Evolutionary conservation across 2,797 vertebrate species (phyloP).

Genomic region (Cyprinella venusta): DNA sequence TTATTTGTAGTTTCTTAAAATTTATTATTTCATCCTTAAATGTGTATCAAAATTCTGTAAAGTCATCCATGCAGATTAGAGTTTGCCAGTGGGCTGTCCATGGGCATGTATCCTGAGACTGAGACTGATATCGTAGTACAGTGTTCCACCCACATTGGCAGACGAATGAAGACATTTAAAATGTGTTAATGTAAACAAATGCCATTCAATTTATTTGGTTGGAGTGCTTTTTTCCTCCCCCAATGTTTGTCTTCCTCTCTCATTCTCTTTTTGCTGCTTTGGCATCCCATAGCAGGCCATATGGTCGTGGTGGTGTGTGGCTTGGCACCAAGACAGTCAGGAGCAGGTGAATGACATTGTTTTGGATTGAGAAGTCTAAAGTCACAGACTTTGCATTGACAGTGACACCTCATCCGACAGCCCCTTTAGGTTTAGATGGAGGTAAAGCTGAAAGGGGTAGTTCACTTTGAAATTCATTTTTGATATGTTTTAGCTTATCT

Average conservation of each 20-base stretch:
- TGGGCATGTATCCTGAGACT: neutral
- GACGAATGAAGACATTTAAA: neutral
- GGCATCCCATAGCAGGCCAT: slow-evolving; percentile 23
- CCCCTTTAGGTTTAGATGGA: neutral
- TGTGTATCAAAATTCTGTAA: neutral
- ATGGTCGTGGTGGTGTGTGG: slow-evolving; percentile 13
- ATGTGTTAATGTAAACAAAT: neutral
- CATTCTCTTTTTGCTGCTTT: slow-evolving; percentile 3
- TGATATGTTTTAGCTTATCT: too few relatives aligned
- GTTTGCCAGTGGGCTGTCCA: neutral
- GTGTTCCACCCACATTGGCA: neutral
- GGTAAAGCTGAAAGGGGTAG: neutral
- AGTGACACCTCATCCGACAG: neutral
- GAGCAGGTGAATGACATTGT: slow-evolving; percentile 15
- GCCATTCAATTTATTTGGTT: neutral
- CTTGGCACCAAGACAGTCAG: slow-evolving; percentile 27
- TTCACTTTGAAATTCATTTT: too few relatives aligned
- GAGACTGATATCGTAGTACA: neutral
- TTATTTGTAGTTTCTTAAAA: neutral
- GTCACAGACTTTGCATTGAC: neutral
- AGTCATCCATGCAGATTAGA: neutral
- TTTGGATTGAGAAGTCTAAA: neutral
- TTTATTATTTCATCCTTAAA: neutral
- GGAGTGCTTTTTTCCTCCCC: neutral
- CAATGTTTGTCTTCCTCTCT: neutral